Evolutionary conservation across 2,113 vertebrate genomes (phyloP).

Genomic region (Delphinus delphis): DNA sequence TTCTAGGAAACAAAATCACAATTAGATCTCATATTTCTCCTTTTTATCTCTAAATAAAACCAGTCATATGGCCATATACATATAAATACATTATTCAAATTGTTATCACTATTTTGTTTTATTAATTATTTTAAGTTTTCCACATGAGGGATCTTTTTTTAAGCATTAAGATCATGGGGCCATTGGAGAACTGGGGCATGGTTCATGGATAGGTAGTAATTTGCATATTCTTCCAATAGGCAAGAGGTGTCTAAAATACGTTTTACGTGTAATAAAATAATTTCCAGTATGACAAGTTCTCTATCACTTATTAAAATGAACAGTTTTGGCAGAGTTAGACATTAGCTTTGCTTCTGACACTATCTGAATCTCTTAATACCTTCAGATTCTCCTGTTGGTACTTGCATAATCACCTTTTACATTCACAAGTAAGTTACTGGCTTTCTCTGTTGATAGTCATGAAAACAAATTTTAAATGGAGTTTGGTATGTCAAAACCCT

Average conservation of each 20-base stretch:
- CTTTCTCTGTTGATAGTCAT: conserved; percentile 57
- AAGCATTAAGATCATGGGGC: not conserved
- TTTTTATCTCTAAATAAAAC: conserved; percentile 7
- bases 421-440: conserved; percentile 55
- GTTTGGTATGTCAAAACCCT: conserved; percentile 71
- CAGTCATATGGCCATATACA: not conserved
- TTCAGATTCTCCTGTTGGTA: conserved; percentile 38
- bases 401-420: conserved; percentile 65
- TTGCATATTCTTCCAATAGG: not conserved
- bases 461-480: conserved; percentile 77
- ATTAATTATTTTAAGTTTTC: conserved; percentile 16
- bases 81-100: not conserved
- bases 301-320: conserved; percentile 48
- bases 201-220: not conserved
- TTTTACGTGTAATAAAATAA: conserved; percentile 41
- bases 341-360: conserved; percentile 1
- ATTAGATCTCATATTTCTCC: not conserved
- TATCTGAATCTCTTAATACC: conserved; percentile 43
- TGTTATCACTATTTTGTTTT: not conserved
- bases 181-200: not conserved
- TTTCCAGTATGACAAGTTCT: conserved; percentile 20
- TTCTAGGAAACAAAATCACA: conserved; percentile 45
- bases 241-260: not conserved
- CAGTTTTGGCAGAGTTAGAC: not conserved
- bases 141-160: conserved; percentile 40